Conservation (phyloP, 2,888 invertebrate species). For the Chalcis sispes region DNA sequence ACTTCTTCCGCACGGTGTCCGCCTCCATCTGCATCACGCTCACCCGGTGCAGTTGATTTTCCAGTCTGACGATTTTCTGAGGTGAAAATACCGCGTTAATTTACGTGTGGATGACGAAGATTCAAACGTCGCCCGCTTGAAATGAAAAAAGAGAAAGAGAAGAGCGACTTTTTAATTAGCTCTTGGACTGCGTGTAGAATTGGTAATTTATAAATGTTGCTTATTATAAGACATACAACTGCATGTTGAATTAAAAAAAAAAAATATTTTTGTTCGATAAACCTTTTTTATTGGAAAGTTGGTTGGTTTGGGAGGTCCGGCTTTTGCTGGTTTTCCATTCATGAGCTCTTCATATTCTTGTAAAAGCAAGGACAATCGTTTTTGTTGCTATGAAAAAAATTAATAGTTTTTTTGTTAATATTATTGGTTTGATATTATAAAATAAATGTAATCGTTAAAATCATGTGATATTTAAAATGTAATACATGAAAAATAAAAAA, state of each 20-base stretch:
- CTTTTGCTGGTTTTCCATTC: constrained; percentile 60
- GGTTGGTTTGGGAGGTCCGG: constrained; percentile 66
- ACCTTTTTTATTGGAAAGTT: constrained; percentile 83
- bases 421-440: no score
- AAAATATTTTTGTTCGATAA: background rate
- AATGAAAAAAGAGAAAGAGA: background rate
- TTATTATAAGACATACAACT: background rate
- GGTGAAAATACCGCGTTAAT: constrained; percentile 32
- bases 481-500: no score
- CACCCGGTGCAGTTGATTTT: constrained; percentile 89
- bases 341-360: constrained; percentile 71
- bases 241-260: background rate
- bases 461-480: no score
- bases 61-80: constrained; percentile 80
- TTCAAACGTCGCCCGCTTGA: no score
- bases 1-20: constrained; percentile 86
- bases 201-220: background rate
- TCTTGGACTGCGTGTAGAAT: no score
- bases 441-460: no score
- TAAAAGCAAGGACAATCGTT: constrained; percentile 67
- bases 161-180: background rate
- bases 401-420: no score
- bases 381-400: constrained; percentile 66
- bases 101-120: no score
- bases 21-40: constrained; percentile 90